Evolutionary conservation across 2,888 invertebrate genomes (phyloP).

Genomic region (Acanthosepion esculentum): DNA sequence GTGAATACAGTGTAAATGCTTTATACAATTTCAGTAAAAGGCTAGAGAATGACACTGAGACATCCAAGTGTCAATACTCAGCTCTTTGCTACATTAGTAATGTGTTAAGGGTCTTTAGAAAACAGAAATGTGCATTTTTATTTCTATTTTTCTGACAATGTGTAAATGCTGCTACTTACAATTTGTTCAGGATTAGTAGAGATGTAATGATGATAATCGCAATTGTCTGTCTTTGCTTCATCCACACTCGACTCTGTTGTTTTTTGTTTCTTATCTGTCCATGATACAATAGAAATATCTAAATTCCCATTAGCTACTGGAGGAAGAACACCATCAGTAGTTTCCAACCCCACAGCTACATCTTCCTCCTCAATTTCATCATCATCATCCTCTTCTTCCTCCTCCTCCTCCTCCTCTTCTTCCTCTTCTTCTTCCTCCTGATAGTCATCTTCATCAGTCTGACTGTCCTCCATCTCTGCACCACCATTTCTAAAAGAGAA

Average conservation of each 20-base stretch:
- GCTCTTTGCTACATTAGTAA: neutral
- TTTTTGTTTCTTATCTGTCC: slow-evolving; percentile 42
- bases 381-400: slow-evolving; percentile 52
- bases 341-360: slow-evolving; percentile 38
- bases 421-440: slow-evolving; percentile 55
- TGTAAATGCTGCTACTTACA: slow-evolving; percentile 53
- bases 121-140: neutral
- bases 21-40: neutral
- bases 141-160: neutral
- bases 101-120: neutral
- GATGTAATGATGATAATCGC: slow-evolving; percentile 71
- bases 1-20: neutral
- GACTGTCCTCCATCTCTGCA: slow-evolving; percentile 62
- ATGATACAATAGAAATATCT: slow-evolving; percentile 43
- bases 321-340: slow-evolving; percentile 2
- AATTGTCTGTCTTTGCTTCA: slow-evolving; percentile 55
- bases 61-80: neutral
- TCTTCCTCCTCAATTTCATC: slow-evolving; percentile 49
- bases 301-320: slow-evolving; percentile 37
- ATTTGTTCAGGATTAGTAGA: slow-evolving; percentile 64
- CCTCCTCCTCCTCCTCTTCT: slow-evolving; percentile 53
- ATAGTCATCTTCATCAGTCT: slow-evolving; percentile 56
- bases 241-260: slow-evolving; percentile 25
- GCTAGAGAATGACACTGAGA: too few relatives aligned
- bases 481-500: slow-evolving; percentile 57